phyloP scores from a whole-genome alignment of 2,888 invertebrate genomes.

The Drosophila rubida region DNA sequence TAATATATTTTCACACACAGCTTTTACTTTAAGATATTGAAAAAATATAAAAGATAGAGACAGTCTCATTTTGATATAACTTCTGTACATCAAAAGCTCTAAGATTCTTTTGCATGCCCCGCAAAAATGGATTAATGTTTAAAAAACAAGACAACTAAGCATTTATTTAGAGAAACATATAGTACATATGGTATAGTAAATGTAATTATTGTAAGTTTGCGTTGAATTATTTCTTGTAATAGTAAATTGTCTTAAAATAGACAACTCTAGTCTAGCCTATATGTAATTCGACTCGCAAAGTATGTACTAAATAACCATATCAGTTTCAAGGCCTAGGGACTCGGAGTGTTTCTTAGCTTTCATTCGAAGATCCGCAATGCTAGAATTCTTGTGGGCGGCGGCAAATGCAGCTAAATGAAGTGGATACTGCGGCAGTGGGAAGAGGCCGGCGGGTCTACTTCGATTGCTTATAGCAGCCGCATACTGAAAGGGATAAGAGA shows the following conservation, averaged over 20 bases:
- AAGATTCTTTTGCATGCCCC: too few relatives aligned
- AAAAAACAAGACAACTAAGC: conserved; percentile 56
- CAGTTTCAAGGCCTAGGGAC: conserved; percentile 87
- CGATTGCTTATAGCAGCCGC: conserved; percentile 88
- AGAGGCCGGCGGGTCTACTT: conserved; percentile 85
- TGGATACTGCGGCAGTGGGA: conserved; percentile 89
- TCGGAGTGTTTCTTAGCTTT: conserved; percentile 97
- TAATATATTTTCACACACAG: too few relatives aligned
- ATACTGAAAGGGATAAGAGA: conserved; percentile 84
- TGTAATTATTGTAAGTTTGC: conserved; percentile 51
- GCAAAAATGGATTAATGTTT: background rate
- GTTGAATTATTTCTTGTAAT: conserved; percentile 30
- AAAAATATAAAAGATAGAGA: too few relatives aligned
- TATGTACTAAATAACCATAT: conserved; percentile 70
- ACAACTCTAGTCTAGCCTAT: conserved; percentile 45
- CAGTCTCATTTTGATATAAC: too few relatives aligned
- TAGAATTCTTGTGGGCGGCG: conserved; percentile 93
- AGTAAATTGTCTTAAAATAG: conserved; percentile 53
- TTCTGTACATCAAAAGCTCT: too few relatives aligned
- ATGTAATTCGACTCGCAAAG: conserved; percentile 20
- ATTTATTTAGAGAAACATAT: conserved; percentile 55
- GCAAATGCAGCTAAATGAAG: conserved; percentile 92
- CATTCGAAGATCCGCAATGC: conserved; percentile 96
- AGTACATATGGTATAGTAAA: conserved; percentile 44
- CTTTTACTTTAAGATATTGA: too few relatives aligned